A percentile compares a stretch with the other conserved stretches of the same genome.
Conservation (phyloP, 2,888 invertebrate genomes). For the Neoascia interrupta region DNA sequence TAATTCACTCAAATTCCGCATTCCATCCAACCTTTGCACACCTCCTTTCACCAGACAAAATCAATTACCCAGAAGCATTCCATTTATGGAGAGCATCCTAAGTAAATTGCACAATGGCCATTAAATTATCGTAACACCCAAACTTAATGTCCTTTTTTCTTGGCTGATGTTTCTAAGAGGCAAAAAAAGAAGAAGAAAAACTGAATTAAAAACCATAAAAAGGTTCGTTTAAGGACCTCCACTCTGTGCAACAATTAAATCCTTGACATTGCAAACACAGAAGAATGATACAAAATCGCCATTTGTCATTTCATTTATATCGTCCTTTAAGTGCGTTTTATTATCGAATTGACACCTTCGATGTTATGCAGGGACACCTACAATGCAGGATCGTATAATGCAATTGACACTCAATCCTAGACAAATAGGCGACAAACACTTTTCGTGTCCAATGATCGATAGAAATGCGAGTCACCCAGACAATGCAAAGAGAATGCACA, state of each 20-base stretch:
- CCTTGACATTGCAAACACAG: constrained; percentile 46
- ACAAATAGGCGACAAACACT: constrained; percentile 65
- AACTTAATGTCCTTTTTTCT: constrained; percentile 35
- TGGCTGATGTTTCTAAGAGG: too few species aligned
- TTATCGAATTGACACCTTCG: constrained; percentile 65
- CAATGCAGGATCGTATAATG: constrained; percentile 52
- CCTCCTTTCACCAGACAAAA: constrained; percentile 62
- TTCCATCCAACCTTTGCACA: constrained; percentile 33
- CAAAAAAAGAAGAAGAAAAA: not conserved
- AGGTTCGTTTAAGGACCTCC: constrained; percentile 59
- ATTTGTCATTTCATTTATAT: constrained; percentile 65
- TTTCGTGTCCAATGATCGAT: constrained; percentile 41
- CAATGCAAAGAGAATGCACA: not conserved
- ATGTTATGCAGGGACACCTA: constrained; percentile 34
- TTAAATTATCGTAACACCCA: constrained; percentile 63
- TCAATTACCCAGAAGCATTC: constrained; percentile 66
- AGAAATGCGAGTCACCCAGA: too few species aligned
- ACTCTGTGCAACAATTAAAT: constrained; percentile 64
- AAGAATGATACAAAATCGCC: constrained; percentile 26
- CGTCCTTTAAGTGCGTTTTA: constrained; percentile 66
- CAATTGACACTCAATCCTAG: constrained; percentile 65
- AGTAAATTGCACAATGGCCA: constrained; percentile 59
- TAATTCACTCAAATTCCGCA: constrained; percentile 21
- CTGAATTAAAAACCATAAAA: constrained; percentile 58
- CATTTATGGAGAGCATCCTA: constrained; percentile 19